Evolutionary conservation across 2,113 vertebrate genomes (phyloP).

Genomic region (Oreochromis aureus): DNA sequence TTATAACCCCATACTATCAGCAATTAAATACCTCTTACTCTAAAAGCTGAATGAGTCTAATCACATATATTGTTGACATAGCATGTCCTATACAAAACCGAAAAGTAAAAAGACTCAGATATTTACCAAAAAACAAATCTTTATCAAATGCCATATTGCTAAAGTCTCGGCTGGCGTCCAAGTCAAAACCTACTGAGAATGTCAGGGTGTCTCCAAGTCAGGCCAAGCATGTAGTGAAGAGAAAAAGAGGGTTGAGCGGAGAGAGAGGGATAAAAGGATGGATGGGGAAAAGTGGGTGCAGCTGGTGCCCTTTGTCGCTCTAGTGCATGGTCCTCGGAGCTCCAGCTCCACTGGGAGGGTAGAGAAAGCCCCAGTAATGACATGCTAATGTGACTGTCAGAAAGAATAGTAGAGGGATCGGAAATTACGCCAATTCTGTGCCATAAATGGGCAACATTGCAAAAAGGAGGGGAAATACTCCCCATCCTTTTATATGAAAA

Average conservation of each 20-base stretch:
- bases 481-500: constrained; percentile 62
- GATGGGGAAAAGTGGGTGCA: constrained; percentile 72
- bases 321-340: constrained; percentile 64
- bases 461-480: constrained; percentile 63
- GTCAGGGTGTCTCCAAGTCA: constrained; percentile 40
- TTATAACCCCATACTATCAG: constrained; percentile 32
- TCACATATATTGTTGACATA: constrained; percentile 46
- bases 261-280: constrained; percentile 32
- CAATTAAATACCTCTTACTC: constrained; percentile 36
- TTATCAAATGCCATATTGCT: constrained; percentile 17
- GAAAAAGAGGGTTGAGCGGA: constrained; percentile 10
- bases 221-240: constrained; percentile 4
- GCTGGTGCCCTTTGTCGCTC: constrained; percentile 74
- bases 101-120: constrained; percentile 12
- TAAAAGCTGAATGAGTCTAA: constrained; percentile 47
- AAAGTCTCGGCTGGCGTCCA: constrained; percentile 23
- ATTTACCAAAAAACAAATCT: constrained; percentile 22
- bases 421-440: constrained; percentile 72
- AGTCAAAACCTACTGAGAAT: constrained; percentile 33
- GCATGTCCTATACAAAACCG: constrained; percentile 17
- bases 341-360: constrained; percentile 54
- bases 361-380: constrained; percentile 68
- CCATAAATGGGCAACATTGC: constrained; percentile 61
- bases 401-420: constrained; percentile 71
- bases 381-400: constrained; percentile 76